phyloP scores from a whole-genome alignment of 2,113 vertebrate species.

The Cariama cristata region DNA sequence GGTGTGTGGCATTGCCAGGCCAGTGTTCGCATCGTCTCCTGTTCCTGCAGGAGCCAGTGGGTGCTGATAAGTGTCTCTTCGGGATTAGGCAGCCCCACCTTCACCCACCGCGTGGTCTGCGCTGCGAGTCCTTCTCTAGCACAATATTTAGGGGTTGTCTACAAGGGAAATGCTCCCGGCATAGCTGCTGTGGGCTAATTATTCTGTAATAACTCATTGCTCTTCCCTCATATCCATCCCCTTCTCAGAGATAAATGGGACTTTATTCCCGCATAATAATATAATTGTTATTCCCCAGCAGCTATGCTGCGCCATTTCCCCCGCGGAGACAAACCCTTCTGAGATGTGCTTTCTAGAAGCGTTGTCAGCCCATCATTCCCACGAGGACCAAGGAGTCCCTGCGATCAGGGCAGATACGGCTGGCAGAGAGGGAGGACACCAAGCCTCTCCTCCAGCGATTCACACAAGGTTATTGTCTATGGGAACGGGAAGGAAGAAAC shows the following conservation, averaged over 20 bases:
- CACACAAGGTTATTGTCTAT: not conserved
- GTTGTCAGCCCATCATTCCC: not conserved
- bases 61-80: not conserved
- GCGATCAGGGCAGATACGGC: not conserved
- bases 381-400: not conserved
- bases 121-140: not conserved
- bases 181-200: not conserved
- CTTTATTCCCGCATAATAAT: constrained; percentile 29
- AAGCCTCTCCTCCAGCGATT: not conserved
- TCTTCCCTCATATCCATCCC: not conserved
- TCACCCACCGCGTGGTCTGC: rapidly evolving
- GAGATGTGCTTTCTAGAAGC: not conserved
- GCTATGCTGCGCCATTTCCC: not conserved
- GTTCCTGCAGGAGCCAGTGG: not conserved
- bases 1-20: not conserved
- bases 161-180: rapidly evolving
- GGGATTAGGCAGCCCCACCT: not conserved
- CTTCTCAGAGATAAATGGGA: not conserved
- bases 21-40: not conserved
- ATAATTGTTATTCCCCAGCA: not conserved
- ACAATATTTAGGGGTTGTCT: not conserved
- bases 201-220: not conserved
- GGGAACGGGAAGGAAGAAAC: not conserved
- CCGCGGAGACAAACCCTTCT: not conserved
- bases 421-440: not conserved